Base-by-base conservation (phyloP, 2,797 vertebrate genomes). In the Nannoperca australis region DNA sequence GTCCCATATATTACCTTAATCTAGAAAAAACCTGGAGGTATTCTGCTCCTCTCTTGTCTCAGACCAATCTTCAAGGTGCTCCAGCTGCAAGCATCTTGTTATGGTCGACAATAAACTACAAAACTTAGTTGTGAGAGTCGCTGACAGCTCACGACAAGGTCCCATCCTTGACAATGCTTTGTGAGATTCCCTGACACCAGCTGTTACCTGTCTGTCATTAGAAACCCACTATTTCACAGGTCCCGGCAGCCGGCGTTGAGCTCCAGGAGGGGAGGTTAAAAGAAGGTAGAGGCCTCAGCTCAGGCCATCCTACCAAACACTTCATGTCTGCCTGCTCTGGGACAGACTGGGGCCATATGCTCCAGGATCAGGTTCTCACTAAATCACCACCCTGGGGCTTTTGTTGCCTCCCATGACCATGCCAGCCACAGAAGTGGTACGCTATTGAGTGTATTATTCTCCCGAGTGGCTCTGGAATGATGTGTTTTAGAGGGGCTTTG, bases 361-460 rank as follows among this genome's bases (percentile, higher is more conserved):
- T 90, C 24, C 34, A 77, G 85, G 86, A 86, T 88, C 85, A 85
- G 79, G 83, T 90, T 93, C 79, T 13, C 79, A 82, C 86, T 92
- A 85, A 86, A 89, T 84, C 80, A 79, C 74, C 74, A 63, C 65
- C 73, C 64, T 13, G 27, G 49, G 83, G 65, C 67, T 73, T 87
- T 87, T 82, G 85, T 83, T 83, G 78, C 68, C 67, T 78, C 70
- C 68, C 64, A 42, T 61, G 76, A 64, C 63, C 27, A 73, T 79
- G 85, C 88, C 84, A 81, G 73, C 65, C 75, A 73, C 13, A 34
- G 74, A 86, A 75, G 70, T 61, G 66, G 44, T 42, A 17, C 17
- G 12, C 76, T 49, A 59, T 73, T 74, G 71, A 84, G 70, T 66
- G 84, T 50, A 81, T 89, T 90, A 81, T 92, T 78, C 83, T 81